Conservation (phyloP, 1,140 invertebrate genomes). For the Pygmarrhopalites habei region DNA sequence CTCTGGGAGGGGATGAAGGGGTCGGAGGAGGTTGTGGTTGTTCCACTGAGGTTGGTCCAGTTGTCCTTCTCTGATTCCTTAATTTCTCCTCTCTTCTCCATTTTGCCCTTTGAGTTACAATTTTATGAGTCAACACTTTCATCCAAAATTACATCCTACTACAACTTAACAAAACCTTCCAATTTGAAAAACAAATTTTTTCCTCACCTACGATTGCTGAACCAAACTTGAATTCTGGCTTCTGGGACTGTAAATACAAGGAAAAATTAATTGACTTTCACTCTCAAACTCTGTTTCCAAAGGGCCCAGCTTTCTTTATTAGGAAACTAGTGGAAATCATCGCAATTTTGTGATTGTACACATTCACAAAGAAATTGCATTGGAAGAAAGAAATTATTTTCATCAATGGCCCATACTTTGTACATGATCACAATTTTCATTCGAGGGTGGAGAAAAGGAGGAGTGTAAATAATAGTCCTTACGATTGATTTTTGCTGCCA, state of each 20-base stretch:
- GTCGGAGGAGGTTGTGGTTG: slow-evolving; percentile 40
- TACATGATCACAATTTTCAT: no score
- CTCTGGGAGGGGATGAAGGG: slow-evolving; percentile 46
- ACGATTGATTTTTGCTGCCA: slow-evolving; percentile 78
- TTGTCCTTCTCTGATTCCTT: slow-evolving; percentile 63
- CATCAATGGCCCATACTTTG: no score
- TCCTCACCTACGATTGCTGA: slow-evolving; percentile 48
- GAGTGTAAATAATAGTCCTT: no score
- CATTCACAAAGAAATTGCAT: slow-evolving; percentile 54
- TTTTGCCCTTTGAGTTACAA: slow-evolving; percentile 62
- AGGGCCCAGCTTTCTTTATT: no score
- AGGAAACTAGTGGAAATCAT: no score
- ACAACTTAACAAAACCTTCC: no score
- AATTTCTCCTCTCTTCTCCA: slow-evolving; percentile 97
- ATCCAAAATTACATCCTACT: no score
- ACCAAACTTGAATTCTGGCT: slow-evolving; percentile 3
- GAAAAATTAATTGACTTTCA: slow-evolving; percentile 48
- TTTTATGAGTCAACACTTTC: no score
- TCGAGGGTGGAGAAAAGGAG: no score
- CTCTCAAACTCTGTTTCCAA: no score
- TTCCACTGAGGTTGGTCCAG: slow-evolving; percentile 28
- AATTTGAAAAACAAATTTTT: slow-evolving; percentile 41
- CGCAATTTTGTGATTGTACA: not conserved
- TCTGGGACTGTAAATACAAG: not conserved
- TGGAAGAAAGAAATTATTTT: slow-evolving; percentile 20